These are phyloP conservation scores for Oncorhynchus kisutch DNA, from an alignment of 2,113 vertebrate genomes.

Conservation along the genomic window DNA sequence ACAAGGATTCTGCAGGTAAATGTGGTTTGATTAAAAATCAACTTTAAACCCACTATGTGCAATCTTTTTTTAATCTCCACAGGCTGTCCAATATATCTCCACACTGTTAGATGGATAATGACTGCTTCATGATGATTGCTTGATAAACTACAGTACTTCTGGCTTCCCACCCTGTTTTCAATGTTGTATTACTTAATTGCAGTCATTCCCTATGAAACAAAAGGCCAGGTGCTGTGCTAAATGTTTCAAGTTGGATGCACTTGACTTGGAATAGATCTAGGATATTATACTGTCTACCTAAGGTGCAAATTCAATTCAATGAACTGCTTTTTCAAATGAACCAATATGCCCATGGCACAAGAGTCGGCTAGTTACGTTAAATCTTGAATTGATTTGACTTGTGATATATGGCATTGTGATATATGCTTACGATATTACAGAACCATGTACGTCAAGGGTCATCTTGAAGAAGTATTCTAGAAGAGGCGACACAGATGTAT, in stretches of 20 bases:
- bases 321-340: constrained; percentile 22
- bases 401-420: constrained; percentile 30
- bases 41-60: too few relatives aligned
- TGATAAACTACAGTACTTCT: too few relatives aligned
- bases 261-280: neutral
- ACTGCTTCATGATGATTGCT: too few relatives aligned
- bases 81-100: too few relatives aligned
- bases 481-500: constrained; percentile 31
- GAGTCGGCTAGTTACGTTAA: constrained; percentile 57
- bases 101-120: too few relatives aligned
- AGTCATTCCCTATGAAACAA: constrained; percentile 3
- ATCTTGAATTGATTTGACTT: constrained; percentile 48
- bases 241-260: constrained; percentile 35
- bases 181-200: neutral
- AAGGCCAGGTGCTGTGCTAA: constrained; percentile 13
- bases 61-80: too few relatives aligned
- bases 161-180: too few relatives aligned
- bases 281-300: constrained; percentile 24
- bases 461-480: constrained; percentile 24
- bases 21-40: too few relatives aligned
- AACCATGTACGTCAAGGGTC: constrained; percentile 32
- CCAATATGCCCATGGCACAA: constrained; percentile 24
- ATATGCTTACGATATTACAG: neutral
- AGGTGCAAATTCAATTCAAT: neutral
- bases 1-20: too few relatives aligned